A percentile compares a stretch with the other conserved stretches of the same genome.
phyloP scores from a whole-genome alignment of 2,888 invertebrate species.

The Subacronicta megacephala region DNA sequence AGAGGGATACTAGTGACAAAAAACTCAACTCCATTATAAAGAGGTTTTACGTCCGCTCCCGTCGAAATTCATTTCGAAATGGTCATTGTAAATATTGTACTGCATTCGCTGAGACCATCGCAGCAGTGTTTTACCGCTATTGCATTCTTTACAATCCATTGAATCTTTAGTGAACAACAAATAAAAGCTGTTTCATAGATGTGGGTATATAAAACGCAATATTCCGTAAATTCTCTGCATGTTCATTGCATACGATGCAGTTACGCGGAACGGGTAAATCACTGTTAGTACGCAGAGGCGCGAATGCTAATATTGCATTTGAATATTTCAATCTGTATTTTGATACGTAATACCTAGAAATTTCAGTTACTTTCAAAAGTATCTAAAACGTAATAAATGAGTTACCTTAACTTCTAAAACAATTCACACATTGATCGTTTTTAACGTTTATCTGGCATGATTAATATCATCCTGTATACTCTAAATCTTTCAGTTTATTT shows the following conservation, averaged over 20 bases:
- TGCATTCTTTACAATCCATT: conserved; percentile 81
- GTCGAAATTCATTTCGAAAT: conserved; percentile 59
- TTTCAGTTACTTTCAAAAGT: too few relatives aligned
- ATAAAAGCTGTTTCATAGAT: conserved; percentile 69
- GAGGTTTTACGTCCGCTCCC: conserved; percentile 33
- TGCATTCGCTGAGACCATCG: conserved; percentile 63
- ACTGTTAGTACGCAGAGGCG: conserved; percentile 41
- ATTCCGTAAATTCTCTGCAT: conserved; percentile 67
- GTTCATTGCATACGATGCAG: conserved; percentile 49
- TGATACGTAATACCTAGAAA: background rate
- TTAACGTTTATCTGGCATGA: too few relatives aligned
- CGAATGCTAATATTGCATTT: conserved; percentile 22
- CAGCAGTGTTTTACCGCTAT: conserved; percentile 71
- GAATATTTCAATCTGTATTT: background rate
- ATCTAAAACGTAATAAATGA: too few relatives aligned
- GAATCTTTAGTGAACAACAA: conserved; percentile 75
- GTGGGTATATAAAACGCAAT: conserved; percentile 68
- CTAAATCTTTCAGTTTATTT: too few relatives aligned
- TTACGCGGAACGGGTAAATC: conserved; percentile 52
- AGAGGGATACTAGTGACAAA: conserved; percentile 25
- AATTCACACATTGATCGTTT: too few relatives aligned
- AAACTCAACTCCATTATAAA: conserved; percentile 39
- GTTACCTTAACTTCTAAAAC: too few relatives aligned
- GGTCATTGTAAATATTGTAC: conserved; percentile 62
- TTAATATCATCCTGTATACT: too few relatives aligned